Conservation (phyloP, 2,113 vertebrate genomes). For the Holacanthus passer region DNA sequence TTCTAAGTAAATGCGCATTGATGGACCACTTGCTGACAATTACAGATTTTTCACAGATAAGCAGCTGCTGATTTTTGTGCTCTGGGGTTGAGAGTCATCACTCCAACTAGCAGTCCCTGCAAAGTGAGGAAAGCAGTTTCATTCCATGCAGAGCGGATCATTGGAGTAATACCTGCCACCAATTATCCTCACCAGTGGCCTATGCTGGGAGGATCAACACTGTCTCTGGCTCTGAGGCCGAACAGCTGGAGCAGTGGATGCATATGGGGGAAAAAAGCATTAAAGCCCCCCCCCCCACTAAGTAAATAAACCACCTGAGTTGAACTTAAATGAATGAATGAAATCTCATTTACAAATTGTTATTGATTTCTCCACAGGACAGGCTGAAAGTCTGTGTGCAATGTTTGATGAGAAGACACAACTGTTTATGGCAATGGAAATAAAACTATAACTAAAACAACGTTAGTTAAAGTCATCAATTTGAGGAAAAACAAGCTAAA, state of each 20-base stretch:
- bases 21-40: neutral
- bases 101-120: conserved; percentile 8
- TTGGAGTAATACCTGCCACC: conserved; percentile 59
- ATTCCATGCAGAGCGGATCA: conserved; percentile 45
- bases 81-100: conserved; percentile 1
- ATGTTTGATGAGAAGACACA: neutral
- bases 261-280: neutral
- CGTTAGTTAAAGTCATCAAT: neutral
- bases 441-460: neutral
- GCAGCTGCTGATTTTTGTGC: neutral
- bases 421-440: neutral
- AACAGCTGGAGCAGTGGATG: conserved; percentile 23
- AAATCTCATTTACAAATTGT: conserved; percentile 21
- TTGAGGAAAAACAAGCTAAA: neutral
- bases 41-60: neutral
- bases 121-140: conserved; percentile 27
- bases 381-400: neutral
- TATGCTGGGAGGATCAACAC: conserved; percentile 49
- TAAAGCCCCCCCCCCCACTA: neutral
- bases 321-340: neutral
- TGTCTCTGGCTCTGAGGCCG: conserved; percentile 18
- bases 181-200: conserved; percentile 74
- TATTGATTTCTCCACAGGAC: conserved; percentile 31
- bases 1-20: neutral
- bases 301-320: conserved; percentile 24